Evolutionary conservation across 2,113 vertebrate species (phyloP), one percentile per base, ranked within the genome.

Genomic region (Pao palembangensis): DNA sequence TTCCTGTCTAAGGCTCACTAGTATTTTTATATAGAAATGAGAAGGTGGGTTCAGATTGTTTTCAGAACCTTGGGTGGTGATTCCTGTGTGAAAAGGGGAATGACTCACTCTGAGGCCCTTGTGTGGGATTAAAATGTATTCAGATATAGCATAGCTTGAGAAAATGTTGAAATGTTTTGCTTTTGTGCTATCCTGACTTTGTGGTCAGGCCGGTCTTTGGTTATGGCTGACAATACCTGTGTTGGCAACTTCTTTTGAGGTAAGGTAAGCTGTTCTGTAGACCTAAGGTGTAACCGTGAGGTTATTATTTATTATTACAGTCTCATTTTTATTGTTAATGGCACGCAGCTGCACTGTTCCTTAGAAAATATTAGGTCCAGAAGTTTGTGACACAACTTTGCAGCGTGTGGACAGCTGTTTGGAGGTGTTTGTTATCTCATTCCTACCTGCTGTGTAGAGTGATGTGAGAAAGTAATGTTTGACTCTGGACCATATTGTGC

Each of bases 1-100:
- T 38, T 55, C 44, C 42, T 12, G 20, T 47, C 13, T 51, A 41
- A 73, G 50, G 19, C 67, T 66, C 48, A 5, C 31, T 10, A 42
- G 65, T 84, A 64, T 84, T 80, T 80, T 60, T 69, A 58, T 15
- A 0, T 23, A 0, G 23, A 31, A 31, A 31, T 54, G 60, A 75
- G 79, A n/a, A 57, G 75, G 66, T 56, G 70, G 78, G 61, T 55
- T 67, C 64, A 51, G 4, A 49, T 2, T 28, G 25, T 28, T 20
- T 6, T 49, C 11, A 57, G 62, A 23, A 55, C 66, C 51, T 67
- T 60, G 52, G 65, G 46, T 14, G 41, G 21, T 31, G 55, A 43
- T 51, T 51, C 21, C 49, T 60, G 42, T 47, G 65, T 64, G 55
- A 61, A n/a, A 41, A 8, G 7, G 49, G 20, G 47, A 56, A 64